A percentile compares a stretch with the other conserved stretches of the same genome.
These are phyloP conservation scores for Capitulum mitella DNA, from an alignment of 2,888 invertebrate genomes.

Conservation along the genomic window DNA sequence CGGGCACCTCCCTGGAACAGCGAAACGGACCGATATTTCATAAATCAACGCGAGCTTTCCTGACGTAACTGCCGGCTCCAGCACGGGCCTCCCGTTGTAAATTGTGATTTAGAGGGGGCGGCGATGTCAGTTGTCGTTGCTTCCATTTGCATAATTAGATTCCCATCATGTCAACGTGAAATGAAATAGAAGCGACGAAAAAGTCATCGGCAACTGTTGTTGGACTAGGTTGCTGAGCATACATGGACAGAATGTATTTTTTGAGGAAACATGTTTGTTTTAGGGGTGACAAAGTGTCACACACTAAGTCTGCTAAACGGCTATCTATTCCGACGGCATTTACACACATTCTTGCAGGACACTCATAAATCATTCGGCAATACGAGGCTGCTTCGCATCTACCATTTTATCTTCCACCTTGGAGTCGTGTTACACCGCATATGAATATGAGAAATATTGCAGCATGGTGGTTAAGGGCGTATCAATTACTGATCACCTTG, in stretches of 20 bases:
- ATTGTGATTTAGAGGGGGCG: not conserved
- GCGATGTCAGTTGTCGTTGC: not conserved
- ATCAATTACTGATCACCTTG: not conserved
- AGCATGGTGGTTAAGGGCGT: not conserved
- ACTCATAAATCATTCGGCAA: not conserved
- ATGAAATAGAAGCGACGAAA: no score
- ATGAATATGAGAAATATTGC: not conserved
- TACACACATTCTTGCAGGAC: not conserved
- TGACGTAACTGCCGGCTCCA: not conserved
- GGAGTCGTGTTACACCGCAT: not conserved
- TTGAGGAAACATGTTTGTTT: no score
- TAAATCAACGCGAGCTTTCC: not conserved
- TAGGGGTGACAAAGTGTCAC: no score
- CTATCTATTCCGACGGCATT: not conserved
- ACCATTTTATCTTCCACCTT: not conserved
- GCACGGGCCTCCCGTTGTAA: not conserved
- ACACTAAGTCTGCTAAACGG: no score
- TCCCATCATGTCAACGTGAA: not conserved
- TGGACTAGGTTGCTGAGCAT: no score
- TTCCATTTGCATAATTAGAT: not conserved
- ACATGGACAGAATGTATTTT: no score
- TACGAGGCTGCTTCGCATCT: not conserved
- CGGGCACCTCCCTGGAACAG: not conserved
- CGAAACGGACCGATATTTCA: not conserved
- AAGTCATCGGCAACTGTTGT: no score